Evolutionary conservation across 2,888 invertebrate species (phyloP).

Genomic region (Drosophila suboccidentalis): DNA sequence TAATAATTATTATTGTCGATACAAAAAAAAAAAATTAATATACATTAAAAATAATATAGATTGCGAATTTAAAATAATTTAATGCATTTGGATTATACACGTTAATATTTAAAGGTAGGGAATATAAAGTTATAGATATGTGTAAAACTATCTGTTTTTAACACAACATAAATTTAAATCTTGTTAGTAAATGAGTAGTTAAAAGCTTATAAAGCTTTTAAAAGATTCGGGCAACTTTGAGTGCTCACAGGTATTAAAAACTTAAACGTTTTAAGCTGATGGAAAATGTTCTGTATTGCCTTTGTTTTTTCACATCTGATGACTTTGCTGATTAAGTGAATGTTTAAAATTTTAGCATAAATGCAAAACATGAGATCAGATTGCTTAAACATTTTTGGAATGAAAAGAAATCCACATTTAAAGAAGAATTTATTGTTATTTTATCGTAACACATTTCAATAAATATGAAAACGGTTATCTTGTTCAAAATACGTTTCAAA

Average conservation of each 20-base stretch:
- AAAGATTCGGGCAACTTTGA: background rate
- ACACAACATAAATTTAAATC: background rate
- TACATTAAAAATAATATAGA: too few species aligned
- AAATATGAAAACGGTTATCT: slow-evolving; percentile 23
- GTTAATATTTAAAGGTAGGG: too few species aligned
- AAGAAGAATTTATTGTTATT: slow-evolving; percentile 6
- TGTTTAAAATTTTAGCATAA: background rate
- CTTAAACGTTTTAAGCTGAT: background rate
- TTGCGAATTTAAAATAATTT: too few species aligned
- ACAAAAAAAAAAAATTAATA: too few species aligned
- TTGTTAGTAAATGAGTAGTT: background rate
- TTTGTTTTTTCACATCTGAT: background rate
- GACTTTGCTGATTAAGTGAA: background rate
- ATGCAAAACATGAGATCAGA: background rate
- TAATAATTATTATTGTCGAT: too few species aligned
- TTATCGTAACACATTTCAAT: slow-evolving; percentile 11
- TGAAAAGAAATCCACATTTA: slow-evolving; percentile 2
- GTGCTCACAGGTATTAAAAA: too few species aligned
- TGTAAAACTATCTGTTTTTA: background rate
- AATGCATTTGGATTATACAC: too few species aligned
- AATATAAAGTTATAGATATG: too few species aligned
- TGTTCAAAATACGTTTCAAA: slow-evolving; percentile 35
- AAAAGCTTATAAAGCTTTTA: background rate
- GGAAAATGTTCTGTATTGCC: background rate
- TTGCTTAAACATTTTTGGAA: background rate